phyloP scores from a whole-genome alignment of 37 sponge, comb jelly and placozoan species.

The Chondrosia reniformis region DNA sequence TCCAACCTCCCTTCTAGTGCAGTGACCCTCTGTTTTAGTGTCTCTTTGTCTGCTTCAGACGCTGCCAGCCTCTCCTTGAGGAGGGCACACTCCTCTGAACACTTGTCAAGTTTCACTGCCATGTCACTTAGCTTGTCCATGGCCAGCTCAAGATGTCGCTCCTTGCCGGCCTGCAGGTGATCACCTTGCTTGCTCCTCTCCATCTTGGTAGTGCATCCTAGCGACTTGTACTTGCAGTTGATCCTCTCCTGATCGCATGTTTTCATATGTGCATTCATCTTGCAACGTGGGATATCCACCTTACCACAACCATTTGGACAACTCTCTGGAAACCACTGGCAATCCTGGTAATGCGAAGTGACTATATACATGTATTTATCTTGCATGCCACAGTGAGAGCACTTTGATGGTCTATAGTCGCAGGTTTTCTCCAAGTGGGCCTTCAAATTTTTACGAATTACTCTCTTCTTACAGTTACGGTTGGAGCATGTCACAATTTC shows the following conservation, averaged over 20 bases:
- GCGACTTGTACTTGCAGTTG: neutral
- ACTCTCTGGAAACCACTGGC: neutral
- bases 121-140: neutral
- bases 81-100: too few relatives aligned
- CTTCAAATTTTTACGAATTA: neutral
- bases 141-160: slow-evolving; percentile 24
- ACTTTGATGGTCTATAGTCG: neutral
- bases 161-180: neutral
- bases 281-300: neutral
- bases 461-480: neutral
- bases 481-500: neutral
- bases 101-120: neutral
- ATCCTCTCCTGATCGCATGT: neutral
- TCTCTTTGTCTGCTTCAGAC: too few relatives aligned
- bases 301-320: neutral
- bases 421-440: neutral
- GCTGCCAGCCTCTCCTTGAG: too few relatives aligned
- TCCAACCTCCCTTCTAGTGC: too few relatives aligned
- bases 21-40: too few relatives aligned
- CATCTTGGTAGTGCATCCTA: slow-evolving; percentile 20
- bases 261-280: neutral
- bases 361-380: neutral
- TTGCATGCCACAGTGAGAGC: neutral
- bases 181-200: neutral
- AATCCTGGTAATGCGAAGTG: neutral